Evolutionary conservation across 2,113 vertebrate genomes (phyloP).

Genomic region (Albula glossodonta): DNA sequence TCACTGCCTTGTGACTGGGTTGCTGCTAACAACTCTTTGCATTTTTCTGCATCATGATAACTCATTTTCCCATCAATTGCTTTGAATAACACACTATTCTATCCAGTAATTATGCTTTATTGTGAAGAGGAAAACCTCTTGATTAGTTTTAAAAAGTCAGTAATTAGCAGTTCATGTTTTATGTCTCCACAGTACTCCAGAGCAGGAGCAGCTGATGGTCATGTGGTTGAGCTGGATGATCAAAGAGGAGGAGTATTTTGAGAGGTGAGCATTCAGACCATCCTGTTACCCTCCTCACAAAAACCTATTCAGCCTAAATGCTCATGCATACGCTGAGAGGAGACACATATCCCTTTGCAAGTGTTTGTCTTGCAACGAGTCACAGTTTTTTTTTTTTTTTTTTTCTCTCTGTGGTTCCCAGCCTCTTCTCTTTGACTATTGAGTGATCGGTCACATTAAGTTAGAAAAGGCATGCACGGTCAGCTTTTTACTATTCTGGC

Average conservation of each 20-base stretch:
- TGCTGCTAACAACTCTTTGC: background rate
- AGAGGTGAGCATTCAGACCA: slow-evolving; percentile 78
- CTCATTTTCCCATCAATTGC: too few species aligned
- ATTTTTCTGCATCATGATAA: too few species aligned
- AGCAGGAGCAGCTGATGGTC: slow-evolving; percentile 96
- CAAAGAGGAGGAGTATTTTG: slow-evolving; percentile 98
- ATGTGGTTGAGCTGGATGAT: slow-evolving; percentile 99
- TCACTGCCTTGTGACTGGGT: background rate
- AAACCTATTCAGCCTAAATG: background rate
- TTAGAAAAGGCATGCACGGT: too few species aligned
- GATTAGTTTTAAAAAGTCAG: too few species aligned
- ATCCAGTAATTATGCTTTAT: too few species aligned
- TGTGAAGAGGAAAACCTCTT: too few species aligned
- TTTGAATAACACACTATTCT: too few species aligned
- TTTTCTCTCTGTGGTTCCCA: background rate
- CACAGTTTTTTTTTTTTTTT: background rate
- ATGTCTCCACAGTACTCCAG: slow-evolving; percentile 81
- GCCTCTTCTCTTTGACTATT: too few species aligned
- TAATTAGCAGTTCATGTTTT: too few species aligned
- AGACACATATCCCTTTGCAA: background rate
- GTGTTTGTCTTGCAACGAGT: background rate
- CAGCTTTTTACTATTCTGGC: too few species aligned
- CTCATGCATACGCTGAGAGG: background rate
- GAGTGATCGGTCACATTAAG: too few species aligned
- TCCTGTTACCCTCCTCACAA: background rate